Base-by-base conservation (phyloP, 2,888 invertebrate genomes). In the Sarcophaga caerulescens region DNA sequence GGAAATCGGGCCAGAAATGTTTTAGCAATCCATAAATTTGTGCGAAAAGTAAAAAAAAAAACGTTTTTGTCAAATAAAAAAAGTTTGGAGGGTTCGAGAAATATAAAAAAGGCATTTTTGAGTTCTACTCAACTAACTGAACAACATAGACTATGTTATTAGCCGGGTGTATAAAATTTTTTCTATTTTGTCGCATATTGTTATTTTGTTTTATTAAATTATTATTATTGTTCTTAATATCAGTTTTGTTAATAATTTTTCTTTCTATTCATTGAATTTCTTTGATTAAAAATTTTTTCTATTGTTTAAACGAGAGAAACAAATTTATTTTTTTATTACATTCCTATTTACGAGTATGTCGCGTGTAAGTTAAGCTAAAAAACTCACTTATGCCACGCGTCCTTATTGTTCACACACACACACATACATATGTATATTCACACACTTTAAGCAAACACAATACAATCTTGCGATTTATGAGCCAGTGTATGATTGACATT, bases 331-430 rank as follows among this genome's bases (percentile, higher is more conserved):
- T 59, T 59, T 12, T 81, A 60, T 77, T 45, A 19, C n/a, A n/a
- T n/a, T n/a, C n/a, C n/a, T n/a, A n/a, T n/a, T n/a, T n/a, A n/a
- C n/a, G n/a, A n/a, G n/a, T n/a, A n/a, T 70, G 84, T 81, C 85
- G 88, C 84, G 88, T 87, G 84, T 79, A 81, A 65, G 84, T 62
- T 60, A 78, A 75, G 23, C 74, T 81, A 78, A 84, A 86, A 77
- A 84, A 65, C 62, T 71, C 66, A 74, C 74, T 87, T 79, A 21
- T 69, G 88, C 80, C 88, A 88, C 88, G 88, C 88, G 88, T 87
- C 87, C 69, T 79, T 59, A 71, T 77, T 65, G 63, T 77, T 80
- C 77, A 77, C 70, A 80, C 35, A 77, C 63, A 77, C 19, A 57
- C 47, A 60, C 35, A 63, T 12, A 12, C n/a, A n/a, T n/a, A n/a